These are phyloP conservation scores for Fratercula arctica DNA, from an alignment of 2,797 vertebrate genomes.

Conservation along the genomic window DNA sequence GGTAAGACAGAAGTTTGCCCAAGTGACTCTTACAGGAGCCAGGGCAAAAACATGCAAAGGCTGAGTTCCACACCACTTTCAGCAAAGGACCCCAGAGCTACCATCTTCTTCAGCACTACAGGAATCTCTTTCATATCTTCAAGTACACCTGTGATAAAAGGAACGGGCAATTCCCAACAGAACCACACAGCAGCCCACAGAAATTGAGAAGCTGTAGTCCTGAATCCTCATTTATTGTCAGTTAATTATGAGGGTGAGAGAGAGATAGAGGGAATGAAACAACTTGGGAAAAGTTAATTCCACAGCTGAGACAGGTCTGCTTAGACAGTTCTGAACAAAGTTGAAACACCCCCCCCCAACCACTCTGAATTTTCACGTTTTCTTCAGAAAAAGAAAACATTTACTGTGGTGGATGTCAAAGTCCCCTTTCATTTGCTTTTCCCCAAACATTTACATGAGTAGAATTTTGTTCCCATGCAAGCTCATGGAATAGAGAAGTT, in stretches of 20 bases:
- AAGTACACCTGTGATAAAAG: not conserved
- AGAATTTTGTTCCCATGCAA: not conserved
- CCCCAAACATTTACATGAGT: not conserved
- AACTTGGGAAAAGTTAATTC: not conserved
- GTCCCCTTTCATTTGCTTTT: conserved; percentile 16
- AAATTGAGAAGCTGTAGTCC: not conserved
- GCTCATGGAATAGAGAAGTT: not conserved
- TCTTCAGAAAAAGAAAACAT: not conserved
- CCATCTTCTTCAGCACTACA: not conserved
- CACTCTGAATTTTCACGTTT: not conserved
- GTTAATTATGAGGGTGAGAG: not conserved
- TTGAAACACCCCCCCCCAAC: not conserved
- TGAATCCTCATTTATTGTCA: not conserved
- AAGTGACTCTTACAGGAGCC: not conserved
- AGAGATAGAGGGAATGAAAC: not conserved
- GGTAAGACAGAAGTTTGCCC: not conserved
- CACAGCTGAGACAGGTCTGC: not conserved
- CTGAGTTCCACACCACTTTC: not conserved
- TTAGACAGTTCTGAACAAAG: not conserved
- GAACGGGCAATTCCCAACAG: not conserved
- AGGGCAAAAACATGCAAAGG: not conserved
- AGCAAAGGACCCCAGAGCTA: not conserved
- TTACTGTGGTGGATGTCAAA: not conserved
- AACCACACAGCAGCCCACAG: not conserved
- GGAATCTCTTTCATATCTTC: not conserved